Base-by-base conservation (phyloP, 2,888 invertebrate species). In the Xestia xanthographa region DNA sequence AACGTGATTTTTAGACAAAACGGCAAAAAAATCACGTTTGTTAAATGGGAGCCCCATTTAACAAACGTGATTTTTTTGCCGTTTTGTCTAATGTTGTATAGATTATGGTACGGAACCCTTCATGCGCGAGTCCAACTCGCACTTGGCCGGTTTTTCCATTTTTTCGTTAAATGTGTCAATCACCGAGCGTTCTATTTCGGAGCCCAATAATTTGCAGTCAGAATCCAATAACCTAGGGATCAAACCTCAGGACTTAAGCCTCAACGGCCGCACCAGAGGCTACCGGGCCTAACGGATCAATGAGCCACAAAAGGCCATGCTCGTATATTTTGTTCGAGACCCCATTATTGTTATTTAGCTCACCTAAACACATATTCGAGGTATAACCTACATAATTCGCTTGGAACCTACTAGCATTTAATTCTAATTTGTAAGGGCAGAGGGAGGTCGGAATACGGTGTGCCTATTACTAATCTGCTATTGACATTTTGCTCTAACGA, bases 401-500 rank as follows among this genome's bases (percentile, higher is more conserved):
- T 70, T 69, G 83, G 66, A 73, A 79, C 80, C 80, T 68, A 77
- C 43, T 82, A 71, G 75, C 82, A 84, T 88, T 84, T 87, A 76
- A 80, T 77, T 81, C 72, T 85, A 83, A 78, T 79, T 88, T 82
- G 67, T 76, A 76, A 79, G 68, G 75, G 76, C 41, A 60, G 12
- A 22, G 11, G 48, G 2, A 50, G 68, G 75, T 79, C 72, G 70
- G 38, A 22, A 65, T 75, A 72, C 63, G 58, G 68, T 76, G 76
- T 73, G 75, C 74, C 83, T 80, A 76, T 84, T 86, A 89, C 90
- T 89, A 92, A 92, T 91, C 90, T 90, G 87, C 90, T 91, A 93
- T 94, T 93, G 95, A 93, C 94, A 93, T 94, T 94, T 91, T 85
- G 86, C 89, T 86, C 85, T 91, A 90, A 90, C 92, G 90, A 93